These are phyloP conservation scores for Pristionchus entomophagus DNA, from an alignment of 2,888 invertebrate genomes.

Conservation along the genomic window DNA sequence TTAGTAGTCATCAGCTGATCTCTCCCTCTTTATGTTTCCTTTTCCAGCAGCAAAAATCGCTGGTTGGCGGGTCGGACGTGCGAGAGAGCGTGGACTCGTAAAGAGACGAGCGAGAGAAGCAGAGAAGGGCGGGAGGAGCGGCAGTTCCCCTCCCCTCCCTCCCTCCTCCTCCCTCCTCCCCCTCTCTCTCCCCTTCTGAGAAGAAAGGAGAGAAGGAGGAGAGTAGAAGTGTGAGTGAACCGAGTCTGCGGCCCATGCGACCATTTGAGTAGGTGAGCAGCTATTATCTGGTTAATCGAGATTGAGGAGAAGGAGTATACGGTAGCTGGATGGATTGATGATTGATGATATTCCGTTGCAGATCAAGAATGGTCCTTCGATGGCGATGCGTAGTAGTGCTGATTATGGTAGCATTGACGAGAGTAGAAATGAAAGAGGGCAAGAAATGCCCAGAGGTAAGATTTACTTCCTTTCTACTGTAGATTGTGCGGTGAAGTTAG, in stretches of 20 bases:
- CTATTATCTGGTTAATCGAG: neutral
- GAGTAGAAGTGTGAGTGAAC: conserved; percentile 14
- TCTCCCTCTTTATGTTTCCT: neutral
- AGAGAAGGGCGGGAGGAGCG: neutral
- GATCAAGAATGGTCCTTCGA: conserved; percentile 22
- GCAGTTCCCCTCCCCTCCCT: neutral
- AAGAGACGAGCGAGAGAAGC: conserved; percentile 38
- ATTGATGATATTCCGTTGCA: neutral
- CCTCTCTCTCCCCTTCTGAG: neutral
- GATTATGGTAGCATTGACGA: neutral
- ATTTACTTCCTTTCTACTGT: too few species aligned
- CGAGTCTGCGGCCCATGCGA: conserved; percentile 28
- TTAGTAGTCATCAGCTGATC: neutral
- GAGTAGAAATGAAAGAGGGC: conserved; percentile 13
- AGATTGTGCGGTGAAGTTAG: too few species aligned
- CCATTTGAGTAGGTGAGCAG: conserved; percentile 14
- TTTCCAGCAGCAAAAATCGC: conserved; percentile 8
- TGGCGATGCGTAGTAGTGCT: conserved; percentile 26
- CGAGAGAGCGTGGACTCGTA: conserved; percentile 38
- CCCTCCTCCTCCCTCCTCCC: neutral
- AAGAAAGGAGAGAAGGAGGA: neutral
- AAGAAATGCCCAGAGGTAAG: conserved; percentile 27
- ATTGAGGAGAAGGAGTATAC: neutral
- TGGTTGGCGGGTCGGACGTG: neutral
- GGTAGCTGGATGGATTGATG: neutral